Conservation (phyloP, 2,113 vertebrate genomes). For the Notothenia coriiceps region DNA sequence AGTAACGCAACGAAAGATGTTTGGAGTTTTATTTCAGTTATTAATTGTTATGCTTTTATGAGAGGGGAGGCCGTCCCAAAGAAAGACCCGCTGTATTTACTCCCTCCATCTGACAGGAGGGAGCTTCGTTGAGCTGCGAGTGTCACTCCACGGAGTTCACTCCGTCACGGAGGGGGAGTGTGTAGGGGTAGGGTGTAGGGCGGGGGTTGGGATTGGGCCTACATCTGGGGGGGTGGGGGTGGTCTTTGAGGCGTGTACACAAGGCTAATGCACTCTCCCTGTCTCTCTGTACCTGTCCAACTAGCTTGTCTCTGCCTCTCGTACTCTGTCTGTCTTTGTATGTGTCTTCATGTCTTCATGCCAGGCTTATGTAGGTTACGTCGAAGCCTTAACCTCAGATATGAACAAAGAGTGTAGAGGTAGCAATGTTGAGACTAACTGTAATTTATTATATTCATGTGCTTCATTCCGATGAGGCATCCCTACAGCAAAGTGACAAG, state of each 20-base stretch:
- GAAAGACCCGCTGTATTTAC: no score
- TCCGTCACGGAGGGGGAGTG: no score
- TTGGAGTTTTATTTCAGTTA: no score
- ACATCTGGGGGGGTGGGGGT: constrained; percentile 44
- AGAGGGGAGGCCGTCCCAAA: no score
- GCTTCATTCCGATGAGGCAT: constrained; percentile 37
- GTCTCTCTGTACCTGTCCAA: constrained; percentile 57
- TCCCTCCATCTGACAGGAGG: no score
- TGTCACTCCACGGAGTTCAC: no score
- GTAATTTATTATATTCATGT: constrained; percentile 54
- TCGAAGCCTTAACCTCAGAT: constrained; percentile 32
- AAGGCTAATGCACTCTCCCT: constrained; percentile 62
- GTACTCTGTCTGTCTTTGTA: background rate
- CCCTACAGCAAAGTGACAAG: constrained; percentile 35
- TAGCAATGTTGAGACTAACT: constrained; percentile 31
- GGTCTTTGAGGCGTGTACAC: constrained; percentile 64
- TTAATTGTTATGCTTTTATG: no score
- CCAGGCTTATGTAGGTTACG: constrained; percentile 33
- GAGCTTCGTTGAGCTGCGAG: no score
- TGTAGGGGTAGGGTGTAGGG: no score
- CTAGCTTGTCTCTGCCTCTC: constrained; percentile 27
- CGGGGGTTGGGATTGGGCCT: no score
- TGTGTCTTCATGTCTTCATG: constrained; percentile 14
- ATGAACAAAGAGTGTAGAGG: background rate
- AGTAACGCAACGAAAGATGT: no score